Evolutionary conservation across 92 coral and sea anemone genomes (phyloP).

Genomic region (Isaurus tuberculatus): DNA sequence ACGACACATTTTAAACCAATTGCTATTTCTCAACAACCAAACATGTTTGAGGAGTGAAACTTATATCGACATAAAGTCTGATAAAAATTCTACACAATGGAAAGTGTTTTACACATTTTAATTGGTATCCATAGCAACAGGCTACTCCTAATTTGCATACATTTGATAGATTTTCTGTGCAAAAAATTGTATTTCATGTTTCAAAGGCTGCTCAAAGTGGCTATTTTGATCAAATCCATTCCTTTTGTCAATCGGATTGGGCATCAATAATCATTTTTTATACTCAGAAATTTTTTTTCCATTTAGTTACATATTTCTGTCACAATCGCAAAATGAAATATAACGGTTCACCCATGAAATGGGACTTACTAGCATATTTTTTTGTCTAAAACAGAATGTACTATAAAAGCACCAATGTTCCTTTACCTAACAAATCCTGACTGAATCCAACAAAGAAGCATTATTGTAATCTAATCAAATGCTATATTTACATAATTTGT

Average conservation of each 20-base stretch:
- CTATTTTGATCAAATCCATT: not conserved
- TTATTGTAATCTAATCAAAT: constrained; percentile 16
- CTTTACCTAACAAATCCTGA: not conserved
- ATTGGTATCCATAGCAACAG: not conserved
- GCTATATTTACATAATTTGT: constrained; percentile 11
- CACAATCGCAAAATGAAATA: constrained; percentile 32
- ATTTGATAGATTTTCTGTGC: not conserved
- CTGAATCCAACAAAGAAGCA: constrained; percentile 18
- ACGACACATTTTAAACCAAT: constrained; percentile 10
- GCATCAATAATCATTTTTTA: constrained; percentile 1
- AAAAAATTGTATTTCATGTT: constrained; percentile 10
- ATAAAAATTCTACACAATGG: constrained; percentile 16
- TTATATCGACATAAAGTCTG: constrained; percentile 2
- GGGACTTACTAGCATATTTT: constrained; percentile 19
- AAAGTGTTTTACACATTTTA: not conserved
- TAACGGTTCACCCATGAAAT: constrained; percentile 15
- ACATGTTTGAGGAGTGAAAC: constrained; percentile 15
- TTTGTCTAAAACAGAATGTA: constrained; percentile 24
- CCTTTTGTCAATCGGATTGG: constrained; percentile 6
- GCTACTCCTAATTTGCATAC: not conserved
- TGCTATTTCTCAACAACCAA: constrained; percentile 20
- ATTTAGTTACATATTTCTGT: constrained; percentile 21
- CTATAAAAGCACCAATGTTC: constrained; percentile 10
- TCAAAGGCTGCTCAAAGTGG: not conserved
- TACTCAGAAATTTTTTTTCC: constrained; percentile 22